Evolutionary conservation across 2,113 vertebrate species (phyloP).

Genomic region (Octodon degus): DNA sequence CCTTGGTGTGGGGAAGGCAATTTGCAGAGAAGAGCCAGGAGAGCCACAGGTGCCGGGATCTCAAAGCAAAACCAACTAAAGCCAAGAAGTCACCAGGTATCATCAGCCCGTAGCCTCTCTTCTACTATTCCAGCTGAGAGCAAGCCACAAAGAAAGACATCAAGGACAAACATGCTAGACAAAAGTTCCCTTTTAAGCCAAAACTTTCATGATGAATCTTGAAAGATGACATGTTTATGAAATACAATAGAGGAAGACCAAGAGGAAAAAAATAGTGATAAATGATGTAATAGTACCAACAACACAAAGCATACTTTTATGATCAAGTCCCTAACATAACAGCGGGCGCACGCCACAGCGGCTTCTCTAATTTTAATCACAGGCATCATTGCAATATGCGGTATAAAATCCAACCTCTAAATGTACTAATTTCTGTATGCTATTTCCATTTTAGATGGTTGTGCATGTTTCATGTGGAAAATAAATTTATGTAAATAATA

Average conservation of each 20-base stretch:
- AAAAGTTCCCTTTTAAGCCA: not conserved
- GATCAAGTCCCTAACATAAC: not conserved
- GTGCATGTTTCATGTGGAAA: not conserved
- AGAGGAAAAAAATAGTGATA: not conserved
- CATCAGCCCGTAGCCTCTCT: not conserved
- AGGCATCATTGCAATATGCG: not conserved
- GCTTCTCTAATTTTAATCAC: not conserved
- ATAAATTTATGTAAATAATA: slow-evolving; percentile 33
- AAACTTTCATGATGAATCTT: not conserved
- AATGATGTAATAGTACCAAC: not conserved
- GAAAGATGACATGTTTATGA: slow-evolving; percentile 19
- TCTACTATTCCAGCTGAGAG: not conserved
- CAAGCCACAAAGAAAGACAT: not conserved
- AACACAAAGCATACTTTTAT: slow-evolving; percentile 13
- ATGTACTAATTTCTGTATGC: not conserved
- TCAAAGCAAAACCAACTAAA: not conserved
- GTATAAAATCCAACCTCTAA: not conserved
- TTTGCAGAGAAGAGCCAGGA: not conserved
- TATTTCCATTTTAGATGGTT: not conserved
- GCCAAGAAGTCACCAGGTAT: not conserved
- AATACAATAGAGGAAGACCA: not conserved
- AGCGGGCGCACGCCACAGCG: not conserved
- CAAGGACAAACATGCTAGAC: not conserved
- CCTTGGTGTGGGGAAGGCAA: not conserved
- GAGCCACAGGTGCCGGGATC: not conserved